phyloP scores from a whole-genome alignment of 1,140 invertebrate genomes.

The Tetraneura akinire region DNA sequence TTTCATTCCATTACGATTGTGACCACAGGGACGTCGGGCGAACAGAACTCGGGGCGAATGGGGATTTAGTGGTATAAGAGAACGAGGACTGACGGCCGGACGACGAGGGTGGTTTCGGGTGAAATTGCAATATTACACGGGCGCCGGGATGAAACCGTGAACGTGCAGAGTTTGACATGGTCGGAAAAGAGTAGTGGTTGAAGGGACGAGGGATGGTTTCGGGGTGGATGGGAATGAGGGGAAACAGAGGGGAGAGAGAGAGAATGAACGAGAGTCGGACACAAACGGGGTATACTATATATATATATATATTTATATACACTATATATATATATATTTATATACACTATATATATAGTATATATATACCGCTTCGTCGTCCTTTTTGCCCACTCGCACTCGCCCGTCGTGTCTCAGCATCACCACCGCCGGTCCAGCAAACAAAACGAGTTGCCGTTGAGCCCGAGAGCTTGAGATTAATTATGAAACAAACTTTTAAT shows the following conservation, averaged over 20 bases:
- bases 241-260: neutral
- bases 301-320: too few relatives aligned
- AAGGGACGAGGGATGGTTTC: neutral
- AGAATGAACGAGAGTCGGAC: neutral
- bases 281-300: slow-evolving; percentile 3
- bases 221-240: neutral
- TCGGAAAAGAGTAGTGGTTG: neutral
- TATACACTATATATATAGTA: too few relatives aligned
- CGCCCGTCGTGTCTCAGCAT: neutral
- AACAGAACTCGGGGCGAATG: neutral
- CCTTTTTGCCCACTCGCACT: neutral
- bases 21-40: neutral
- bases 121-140: slow-evolving; percentile 18
- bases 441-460: slow-evolving; percentile 35
- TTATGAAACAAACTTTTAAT: slow-evolving; percentile 51
- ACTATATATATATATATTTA: too few relatives aligned
- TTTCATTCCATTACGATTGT: slow-evolving; percentile 15
- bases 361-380: neutral
- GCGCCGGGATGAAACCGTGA: neutral
- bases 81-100: neutral
- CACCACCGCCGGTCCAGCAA: slow-evolving; percentile 21
- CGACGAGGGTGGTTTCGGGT: neutral
- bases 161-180: neutral
- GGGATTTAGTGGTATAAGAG: neutral
- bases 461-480: slow-evolving; percentile 44